Evolutionary conservation across 2,113 vertebrate species (phyloP).

Genomic region (Actinemys pallida): DNA sequence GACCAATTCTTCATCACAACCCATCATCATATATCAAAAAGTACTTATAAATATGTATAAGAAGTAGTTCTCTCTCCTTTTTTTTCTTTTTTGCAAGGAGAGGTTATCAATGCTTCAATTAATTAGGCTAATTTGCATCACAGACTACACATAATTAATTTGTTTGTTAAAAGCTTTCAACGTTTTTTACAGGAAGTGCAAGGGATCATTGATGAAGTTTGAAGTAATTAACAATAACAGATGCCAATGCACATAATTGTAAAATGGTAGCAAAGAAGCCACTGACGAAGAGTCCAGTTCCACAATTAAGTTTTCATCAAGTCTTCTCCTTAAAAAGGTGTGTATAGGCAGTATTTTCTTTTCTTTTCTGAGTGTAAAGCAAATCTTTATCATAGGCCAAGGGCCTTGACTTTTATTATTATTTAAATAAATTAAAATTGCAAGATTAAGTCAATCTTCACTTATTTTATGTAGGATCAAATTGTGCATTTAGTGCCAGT

Average conservation of each 20-base stretch:
- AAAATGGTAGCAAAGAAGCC: slow-evolving; percentile 30
- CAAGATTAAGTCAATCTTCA: not conserved
- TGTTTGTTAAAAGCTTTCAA: slow-evolving; percentile 85
- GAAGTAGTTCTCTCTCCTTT: slow-evolving; percentile 49
- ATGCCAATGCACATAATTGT: slow-evolving; percentile 76
- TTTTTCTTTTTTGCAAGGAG: slow-evolving; percentile 49
- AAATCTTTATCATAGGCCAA: not conserved
- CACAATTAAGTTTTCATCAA: slow-evolving; percentile 14
- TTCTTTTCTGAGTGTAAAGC: not conserved
- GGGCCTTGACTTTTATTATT: not conserved
- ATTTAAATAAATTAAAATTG: not conserved
- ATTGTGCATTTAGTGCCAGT: not conserved
- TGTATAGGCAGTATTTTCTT: slow-evolving; percentile 32
- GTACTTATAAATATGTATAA: slow-evolving; percentile 83
- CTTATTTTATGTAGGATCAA: not conserved
- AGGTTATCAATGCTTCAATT: slow-evolving; percentile 81
- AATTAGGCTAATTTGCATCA: slow-evolving; percentile 87
- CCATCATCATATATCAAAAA: slow-evolving; percentile 80
- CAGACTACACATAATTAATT: slow-evolving; percentile 85
- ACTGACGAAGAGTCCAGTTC: slow-evolving; percentile 49
- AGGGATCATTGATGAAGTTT: slow-evolving; percentile 82
- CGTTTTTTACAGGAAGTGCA: slow-evolving; percentile 81
- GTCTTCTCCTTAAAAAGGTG: slow-evolving; percentile 21
- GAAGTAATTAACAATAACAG: slow-evolving; percentile 83
- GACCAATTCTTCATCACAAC: slow-evolving; percentile 70